Evolutionary conservation across 2,113 vertebrate species (phyloP), one percentile per base, ranked within the genome.

Genomic region (Scartelaos histophorus): DNA sequence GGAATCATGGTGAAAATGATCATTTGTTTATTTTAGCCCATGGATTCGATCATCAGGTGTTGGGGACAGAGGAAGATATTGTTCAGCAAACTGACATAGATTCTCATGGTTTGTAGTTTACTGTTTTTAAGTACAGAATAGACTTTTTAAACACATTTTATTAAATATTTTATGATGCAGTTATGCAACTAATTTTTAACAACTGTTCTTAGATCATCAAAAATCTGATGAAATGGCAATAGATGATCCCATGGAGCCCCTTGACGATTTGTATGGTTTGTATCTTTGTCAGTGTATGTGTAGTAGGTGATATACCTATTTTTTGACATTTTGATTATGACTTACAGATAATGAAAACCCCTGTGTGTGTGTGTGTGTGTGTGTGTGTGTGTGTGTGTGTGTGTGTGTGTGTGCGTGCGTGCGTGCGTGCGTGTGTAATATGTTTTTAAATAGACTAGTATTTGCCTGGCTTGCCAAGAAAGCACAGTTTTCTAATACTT

Each of bases 261-360:
- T 24, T 67, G 15, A 76, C 65, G 49, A 53, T 5, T 13, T 0
- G 10, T 16, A 2, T 15, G 69, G 82, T 87, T 25, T 21, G 72
- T 53, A 34, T 13, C 29, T 38, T 35, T 64, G 11, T 21, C 11
- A 35, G 29, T 43, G 15, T 11, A 25, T 22, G 13, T 25, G 24
- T 5, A 25, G 15, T 38, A 38, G 5, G 29, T 4, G 2, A 29
- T 29, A 29, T 29, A 29, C 29, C 4, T 29, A 29, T 29, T 29
- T n/a, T n/a, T n/a, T n/a, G n/a, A n/a, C n/a, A n/a, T n/a, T n/a
- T n/a, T n/a, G n/a, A n/a, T n/a, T n/a, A n/a, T n/a, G n/a, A n/a
- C n/a, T n/a, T n/a, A n/a, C n/a, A n/a, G n/a, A n/a, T n/a, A n/a
- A n/a, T n/a, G n/a, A n/a, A n/a, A n/a, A n/a, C n/a, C n/a, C n/a